Evolutionary conservation across 2,113 vertebrate species (phyloP).

Genomic region (Erpornis zantholeuca): DNA sequence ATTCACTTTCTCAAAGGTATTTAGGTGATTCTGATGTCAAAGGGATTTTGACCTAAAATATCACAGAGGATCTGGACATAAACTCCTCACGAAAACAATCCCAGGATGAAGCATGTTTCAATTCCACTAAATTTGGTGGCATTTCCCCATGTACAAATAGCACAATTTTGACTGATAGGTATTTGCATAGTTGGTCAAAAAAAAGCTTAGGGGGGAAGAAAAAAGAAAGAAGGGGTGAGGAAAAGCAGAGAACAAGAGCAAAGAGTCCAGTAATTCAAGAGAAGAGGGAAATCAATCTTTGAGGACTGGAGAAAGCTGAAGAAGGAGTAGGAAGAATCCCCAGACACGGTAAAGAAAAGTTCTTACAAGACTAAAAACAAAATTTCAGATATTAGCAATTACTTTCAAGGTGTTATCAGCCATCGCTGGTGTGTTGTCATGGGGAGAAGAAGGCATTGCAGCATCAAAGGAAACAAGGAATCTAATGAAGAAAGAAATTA

Average conservation of each 20-base stretch:
- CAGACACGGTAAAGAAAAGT: background rate
- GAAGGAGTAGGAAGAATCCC: background rate
- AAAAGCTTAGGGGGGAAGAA: background rate
- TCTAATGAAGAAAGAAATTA: conserved; percentile 45
- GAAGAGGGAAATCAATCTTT: background rate
- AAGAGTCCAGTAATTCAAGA: background rate
- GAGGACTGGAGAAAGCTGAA: background rate
- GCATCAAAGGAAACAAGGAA: conserved; percentile 44
- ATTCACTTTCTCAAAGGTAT: background rate
- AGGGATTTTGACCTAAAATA: background rate
- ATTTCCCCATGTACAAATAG: background rate
- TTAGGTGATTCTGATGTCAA: background rate
- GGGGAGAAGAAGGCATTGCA: conserved; percentile 1
- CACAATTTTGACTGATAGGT: background rate
- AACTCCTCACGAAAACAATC: background rate
- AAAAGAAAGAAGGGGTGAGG: background rate
- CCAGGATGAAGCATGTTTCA: background rate
- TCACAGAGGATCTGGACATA: background rate
- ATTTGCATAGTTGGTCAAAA: background rate
- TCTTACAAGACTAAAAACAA: background rate
- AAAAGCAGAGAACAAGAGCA: background rate
- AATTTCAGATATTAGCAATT: background rate
- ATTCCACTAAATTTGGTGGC: background rate
- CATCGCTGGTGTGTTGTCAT: background rate
- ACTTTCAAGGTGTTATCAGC: conserved; percentile 33